phyloP scores from a whole-genome alignment of 2,888 invertebrate species.

The Platycheirus rosarum region DNA sequence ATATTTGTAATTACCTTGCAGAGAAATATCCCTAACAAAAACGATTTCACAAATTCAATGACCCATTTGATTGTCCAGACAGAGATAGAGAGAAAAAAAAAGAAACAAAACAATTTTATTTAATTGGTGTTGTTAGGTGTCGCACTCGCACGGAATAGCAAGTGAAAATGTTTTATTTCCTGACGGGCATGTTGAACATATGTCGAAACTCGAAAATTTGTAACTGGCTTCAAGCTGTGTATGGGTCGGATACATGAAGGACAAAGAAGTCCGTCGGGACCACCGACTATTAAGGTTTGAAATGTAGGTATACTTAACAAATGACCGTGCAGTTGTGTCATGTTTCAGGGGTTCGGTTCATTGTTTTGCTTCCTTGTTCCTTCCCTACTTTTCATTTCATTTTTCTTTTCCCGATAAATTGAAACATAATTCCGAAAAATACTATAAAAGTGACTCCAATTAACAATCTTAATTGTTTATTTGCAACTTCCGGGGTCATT shows the following conservation, averaged over 20 bases:
- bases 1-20: background rate
- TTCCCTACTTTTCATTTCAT: slow-evolving; percentile 7
- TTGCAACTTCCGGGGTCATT: slow-evolving; percentile 63
- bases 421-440: slow-evolving; percentile 63
- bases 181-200: slow-evolving; percentile 67
- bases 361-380: slow-evolving; percentile 4
- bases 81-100: background rate
- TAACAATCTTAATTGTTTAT: slow-evolving; percentile 59
- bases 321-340: slow-evolving; percentile 68
- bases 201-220: slow-evolving; percentile 56
- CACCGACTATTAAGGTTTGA: slow-evolving; percentile 44
- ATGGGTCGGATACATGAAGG: slow-evolving; percentile 23
- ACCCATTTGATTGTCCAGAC: slow-evolving; percentile 54
- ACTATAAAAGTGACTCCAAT: slow-evolving; percentile 50
- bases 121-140: slow-evolving; percentile 63
- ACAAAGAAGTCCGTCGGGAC: slow-evolving; percentile 55
- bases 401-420: slow-evolving; percentile 49
- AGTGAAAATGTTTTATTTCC: slow-evolving; percentile 58
- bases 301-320: slow-evolving; percentile 39
- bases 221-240: slow-evolving; percentile 63
- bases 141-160: slow-evolving; percentile 38
- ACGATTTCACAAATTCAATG: slow-evolving; percentile 46
- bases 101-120: slow-evolving; percentile 39
- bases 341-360: slow-evolving; percentile 54
- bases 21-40: background rate